These are phyloP conservation scores for Antennarius striatus DNA, from an alignment of 2,113 vertebrate genomes.

Conservation along the genomic window DNA sequence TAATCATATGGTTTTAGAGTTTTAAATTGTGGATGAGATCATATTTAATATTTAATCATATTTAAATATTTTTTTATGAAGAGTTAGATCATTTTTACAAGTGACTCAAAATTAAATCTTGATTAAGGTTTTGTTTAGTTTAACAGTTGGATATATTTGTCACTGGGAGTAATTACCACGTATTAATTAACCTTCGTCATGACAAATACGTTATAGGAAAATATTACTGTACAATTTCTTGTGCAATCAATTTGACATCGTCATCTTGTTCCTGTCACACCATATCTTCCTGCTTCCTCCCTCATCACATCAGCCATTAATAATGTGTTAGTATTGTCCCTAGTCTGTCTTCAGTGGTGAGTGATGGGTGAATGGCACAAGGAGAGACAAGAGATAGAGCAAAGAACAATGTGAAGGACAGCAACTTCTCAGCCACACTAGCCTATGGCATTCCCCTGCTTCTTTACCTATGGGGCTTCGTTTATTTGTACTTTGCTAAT, in stretches of 20 bases:
- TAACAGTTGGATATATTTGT: no score
- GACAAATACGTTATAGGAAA: no score
- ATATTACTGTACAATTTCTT: no score
- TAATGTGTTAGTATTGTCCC: slow-evolving; percentile 19
- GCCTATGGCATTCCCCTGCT: slow-evolving; percentile 43
- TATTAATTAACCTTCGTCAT: no score
- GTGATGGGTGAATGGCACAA: slow-evolving; percentile 35
- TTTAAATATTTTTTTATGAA: no score
- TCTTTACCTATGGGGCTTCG: slow-evolving; percentile 62
- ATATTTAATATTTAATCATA: no score
- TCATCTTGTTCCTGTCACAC: slow-evolving; percentile 24
- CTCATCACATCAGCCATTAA: slow-evolving; percentile 32
- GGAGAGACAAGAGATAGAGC: slow-evolving; percentile 24
- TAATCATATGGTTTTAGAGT: no score
- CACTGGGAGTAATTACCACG: no score
- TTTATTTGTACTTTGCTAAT: slow-evolving; percentile 70
- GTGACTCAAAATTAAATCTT: no score
- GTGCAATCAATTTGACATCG: slow-evolving; percentile 13
- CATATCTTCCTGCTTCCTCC: slow-evolving; percentile 8
- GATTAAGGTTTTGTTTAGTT: no score
- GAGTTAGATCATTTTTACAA: no score
- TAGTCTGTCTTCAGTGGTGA: slow-evolving; percentile 39
- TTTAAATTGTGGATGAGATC: no score
- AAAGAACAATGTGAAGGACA: slow-evolving; percentile 14
- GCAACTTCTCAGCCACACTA: slow-evolving; percentile 46